Percentiles rank a stretch among this genome's conserved stretches.
phyloP scores from a whole-genome alignment of 2,888 invertebrate species.

The Protodeltote pygarga region DNA sequence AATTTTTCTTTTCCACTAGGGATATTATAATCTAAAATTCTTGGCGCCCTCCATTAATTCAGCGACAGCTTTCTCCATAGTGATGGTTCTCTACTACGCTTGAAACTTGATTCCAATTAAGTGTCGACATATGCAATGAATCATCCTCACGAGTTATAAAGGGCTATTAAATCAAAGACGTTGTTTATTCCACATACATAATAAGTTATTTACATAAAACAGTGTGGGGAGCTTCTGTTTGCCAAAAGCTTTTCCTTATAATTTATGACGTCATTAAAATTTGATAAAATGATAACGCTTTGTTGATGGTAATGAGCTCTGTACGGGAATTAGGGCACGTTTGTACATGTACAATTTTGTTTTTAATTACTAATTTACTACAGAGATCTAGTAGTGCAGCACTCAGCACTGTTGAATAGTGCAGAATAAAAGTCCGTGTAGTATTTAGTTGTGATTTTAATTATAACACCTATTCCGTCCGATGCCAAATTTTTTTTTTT shows the following conservation, averaged over 20 bases:
- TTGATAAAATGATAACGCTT: conserved; percentile 41
- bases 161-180: conserved; percentile 23
- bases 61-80: conserved; percentile 3
- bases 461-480: too few relatives aligned
- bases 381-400: too few relatives aligned
- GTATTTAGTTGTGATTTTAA: too few relatives aligned
- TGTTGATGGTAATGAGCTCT: conserved; percentile 30
- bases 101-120: conserved; percentile 41
- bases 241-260: conserved; percentile 40
- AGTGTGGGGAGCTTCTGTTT: conserved; percentile 20
- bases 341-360: background rate
- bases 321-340: conserved; percentile 11
- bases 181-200: conserved; percentile 47
- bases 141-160: conserved; percentile 18
- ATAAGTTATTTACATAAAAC: conserved; percentile 52
- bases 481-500: too few relatives aligned
- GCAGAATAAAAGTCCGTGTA: too few relatives aligned
- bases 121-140: conserved; percentile 20
- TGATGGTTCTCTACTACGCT: conserved; percentile 14
- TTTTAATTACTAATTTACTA: too few relatives aligned
- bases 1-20: too few relatives aligned
- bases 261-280: conserved; percentile 45
- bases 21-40: too few relatives aligned
- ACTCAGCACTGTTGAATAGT: too few relatives aligned
- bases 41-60: too few relatives aligned